Conservation (phyloP, 2,113 vertebrate genomes). For the Apodemus sylvaticus region DNA sequence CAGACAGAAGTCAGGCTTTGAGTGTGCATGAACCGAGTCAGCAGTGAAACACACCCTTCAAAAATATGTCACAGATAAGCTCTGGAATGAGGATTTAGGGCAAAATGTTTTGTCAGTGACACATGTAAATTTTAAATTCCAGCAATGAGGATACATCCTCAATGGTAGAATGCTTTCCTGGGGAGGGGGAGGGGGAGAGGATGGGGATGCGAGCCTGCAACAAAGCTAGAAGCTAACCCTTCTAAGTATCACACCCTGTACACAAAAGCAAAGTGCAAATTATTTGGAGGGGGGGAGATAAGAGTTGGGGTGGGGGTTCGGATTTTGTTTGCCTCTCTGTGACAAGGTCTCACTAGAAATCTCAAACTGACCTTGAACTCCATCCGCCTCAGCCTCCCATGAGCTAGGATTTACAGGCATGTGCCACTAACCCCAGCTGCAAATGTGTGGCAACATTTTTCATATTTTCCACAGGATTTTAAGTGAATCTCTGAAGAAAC, state of each 20-base stretch:
- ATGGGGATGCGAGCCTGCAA: too few relatives aligned
- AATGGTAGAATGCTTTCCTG: too few relatives aligned
- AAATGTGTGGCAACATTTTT: conserved; percentile 36
- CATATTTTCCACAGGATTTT: conserved; percentile 27
- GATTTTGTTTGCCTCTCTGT: background rate
- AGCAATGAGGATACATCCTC: background rate
- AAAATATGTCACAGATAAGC: background rate
- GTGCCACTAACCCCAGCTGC: too few relatives aligned
- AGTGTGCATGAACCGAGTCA: background rate
- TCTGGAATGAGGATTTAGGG: background rate
- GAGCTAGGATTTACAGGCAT: background rate
- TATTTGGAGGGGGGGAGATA: background rate
- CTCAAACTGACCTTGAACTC: background rate
- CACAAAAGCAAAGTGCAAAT: conserved; percentile 22
- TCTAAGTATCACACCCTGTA: background rate
- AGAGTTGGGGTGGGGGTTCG: background rate
- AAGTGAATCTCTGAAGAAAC: conserved; percentile 42
- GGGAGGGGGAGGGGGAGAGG: too few relatives aligned
- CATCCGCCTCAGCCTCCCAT: background rate
- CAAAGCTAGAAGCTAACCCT: background rate
- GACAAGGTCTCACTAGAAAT: background rate
- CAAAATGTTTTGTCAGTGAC: conserved; percentile 21
- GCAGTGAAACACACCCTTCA: background rate
- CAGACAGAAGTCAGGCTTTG: conserved; percentile 32
- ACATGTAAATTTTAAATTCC: conserved; percentile 24